Evolutionary conservation across 2,888 invertebrate genomes (phyloP).

Genomic region (Drosophila colorata): DNA sequence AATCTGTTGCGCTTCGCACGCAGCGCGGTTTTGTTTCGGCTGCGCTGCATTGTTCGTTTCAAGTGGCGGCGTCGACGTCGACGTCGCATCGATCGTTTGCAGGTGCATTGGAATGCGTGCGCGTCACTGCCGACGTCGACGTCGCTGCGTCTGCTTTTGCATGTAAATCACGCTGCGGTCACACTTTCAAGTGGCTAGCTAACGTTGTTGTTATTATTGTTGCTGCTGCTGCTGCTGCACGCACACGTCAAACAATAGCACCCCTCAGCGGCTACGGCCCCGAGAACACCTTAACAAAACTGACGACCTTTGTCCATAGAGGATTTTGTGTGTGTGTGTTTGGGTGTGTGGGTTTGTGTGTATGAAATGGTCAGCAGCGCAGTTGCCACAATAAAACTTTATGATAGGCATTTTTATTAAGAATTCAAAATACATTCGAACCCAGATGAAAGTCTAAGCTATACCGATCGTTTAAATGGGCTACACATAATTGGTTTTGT

Average conservation of each 20-base stretch:
- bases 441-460: slow-evolving; percentile 54
- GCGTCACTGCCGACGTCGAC: slow-evolving; percentile 47
- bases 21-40: slow-evolving; percentile 70
- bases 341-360: slow-evolving; percentile 23
- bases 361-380: slow-evolving; percentile 65
- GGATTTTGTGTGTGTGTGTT: slow-evolving; percentile 23
- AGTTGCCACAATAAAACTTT: slow-evolving; percentile 75
- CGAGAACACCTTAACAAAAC: slow-evolving; percentile 70
- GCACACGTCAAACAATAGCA: slow-evolving; percentile 73
- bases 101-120: slow-evolving; percentile 78
- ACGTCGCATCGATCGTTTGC: slow-evolving; percentile 52
- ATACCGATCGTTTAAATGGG: slow-evolving; percentile 25
- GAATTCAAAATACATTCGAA: slow-evolving; percentile 71
- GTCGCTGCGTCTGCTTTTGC: slow-evolving; percentile 62
- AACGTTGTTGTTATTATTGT: slow-evolving; percentile 41
- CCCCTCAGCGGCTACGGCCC: slow-evolving; percentile 60
- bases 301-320: slow-evolving; percentile 71
- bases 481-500: slow-evolving; percentile 11
- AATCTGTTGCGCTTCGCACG: slow-evolving; percentile 79
- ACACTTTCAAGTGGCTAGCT: slow-evolving; percentile 78
- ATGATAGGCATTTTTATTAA: slow-evolving; percentile 75
- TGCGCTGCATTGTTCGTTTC: slow-evolving; percentile 65
- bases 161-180: slow-evolving; percentile 80
- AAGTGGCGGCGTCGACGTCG: slow-evolving; percentile 67
- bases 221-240: slow-evolving; percentile 39